Evolutionary conservation across 2,797 vertebrate species (phyloP).

Genomic region (Urophycis tenuis): DNA sequence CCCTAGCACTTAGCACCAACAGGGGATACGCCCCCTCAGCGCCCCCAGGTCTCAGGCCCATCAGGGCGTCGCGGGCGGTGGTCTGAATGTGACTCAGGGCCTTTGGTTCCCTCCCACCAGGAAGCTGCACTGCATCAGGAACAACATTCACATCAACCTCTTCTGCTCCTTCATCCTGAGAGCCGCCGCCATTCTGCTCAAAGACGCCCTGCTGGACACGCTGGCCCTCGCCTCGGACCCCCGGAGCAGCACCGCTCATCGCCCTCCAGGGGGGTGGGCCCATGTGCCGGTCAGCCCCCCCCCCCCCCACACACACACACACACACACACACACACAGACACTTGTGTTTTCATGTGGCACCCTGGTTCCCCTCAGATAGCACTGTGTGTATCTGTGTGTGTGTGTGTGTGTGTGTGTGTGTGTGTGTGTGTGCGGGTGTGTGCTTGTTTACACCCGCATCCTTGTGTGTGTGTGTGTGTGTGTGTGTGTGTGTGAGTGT

Average conservation of each 20-base stretch:
- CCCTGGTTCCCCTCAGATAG: background rate
- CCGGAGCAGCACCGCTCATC: slow-evolving; percentile 25
- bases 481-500: too few relatives aligned
- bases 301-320: slow-evolving; percentile 13
- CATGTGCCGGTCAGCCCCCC: slow-evolving; percentile 53
- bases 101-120: slow-evolving; percentile 30
- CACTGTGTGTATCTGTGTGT: background rate
- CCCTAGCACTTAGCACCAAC: too few relatives aligned
- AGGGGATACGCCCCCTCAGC: too few relatives aligned
- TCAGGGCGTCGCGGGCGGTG: background rate
- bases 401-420: too few relatives aligned
- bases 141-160: slow-evolving; percentile 78
- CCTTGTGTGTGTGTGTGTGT: too few relatives aligned
- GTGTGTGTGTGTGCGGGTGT: too few relatives aligned
- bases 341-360: background rate
- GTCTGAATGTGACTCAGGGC: background rate
- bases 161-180: slow-evolving; percentile 73
- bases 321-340: too few relatives aligned
- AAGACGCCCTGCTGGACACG: slow-evolving; percentile 72
- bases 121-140: slow-evolving; percentile 72
- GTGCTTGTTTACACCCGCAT: too few relatives aligned
- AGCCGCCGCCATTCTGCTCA: slow-evolving; percentile 72
- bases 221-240: slow-evolving; percentile 53
- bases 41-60: too few relatives aligned
- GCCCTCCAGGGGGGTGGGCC: slow-evolving; percentile 44